Conservation (phyloP, 2,888 invertebrate genomes). For the Diachrysia chrysitis region DNA sequence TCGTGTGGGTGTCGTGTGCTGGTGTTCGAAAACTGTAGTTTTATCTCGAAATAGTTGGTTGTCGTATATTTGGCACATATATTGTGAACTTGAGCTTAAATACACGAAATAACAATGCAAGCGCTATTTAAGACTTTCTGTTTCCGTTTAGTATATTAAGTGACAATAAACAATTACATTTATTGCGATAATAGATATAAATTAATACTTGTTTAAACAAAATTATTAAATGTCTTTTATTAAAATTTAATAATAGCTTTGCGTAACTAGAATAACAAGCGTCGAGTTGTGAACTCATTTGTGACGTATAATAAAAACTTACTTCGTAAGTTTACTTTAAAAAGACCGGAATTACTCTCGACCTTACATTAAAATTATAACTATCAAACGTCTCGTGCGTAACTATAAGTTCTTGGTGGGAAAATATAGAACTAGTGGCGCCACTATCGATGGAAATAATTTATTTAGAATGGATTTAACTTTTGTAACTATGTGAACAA, state of each 20-base stretch:
- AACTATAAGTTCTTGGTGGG: neutral
- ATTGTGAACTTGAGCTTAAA: conserved; percentile 75
- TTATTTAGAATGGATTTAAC: neutral
- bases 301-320: conserved; percentile 34
- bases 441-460: neutral
- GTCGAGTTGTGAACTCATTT: conserved; percentile 26
- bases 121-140: conserved; percentile 67
- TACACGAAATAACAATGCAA: conserved; percentile 73
- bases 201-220: conserved; percentile 44
- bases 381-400: neutral
- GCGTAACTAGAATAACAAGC: conserved; percentile 36
- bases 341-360: conserved; percentile 25
- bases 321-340: conserved; percentile 23
- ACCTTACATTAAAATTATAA: neutral
- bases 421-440: conserved; percentile 2
- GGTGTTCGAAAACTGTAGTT: conserved; percentile 60
- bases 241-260: conserved; percentile 30
- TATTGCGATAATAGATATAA: conserved; percentile 60
- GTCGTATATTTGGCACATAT: conserved; percentile 79
- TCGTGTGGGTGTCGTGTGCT: conserved; percentile 69
- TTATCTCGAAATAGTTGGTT: conserved; percentile 54
- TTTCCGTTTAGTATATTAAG: conserved; percentile 48
- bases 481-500: neutral
- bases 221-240: conserved; percentile 39
- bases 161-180: conserved; percentile 47